phyloP scores from a whole-genome alignment of 2,888 invertebrate genomes.

The Stenodera caucasica region DNA sequence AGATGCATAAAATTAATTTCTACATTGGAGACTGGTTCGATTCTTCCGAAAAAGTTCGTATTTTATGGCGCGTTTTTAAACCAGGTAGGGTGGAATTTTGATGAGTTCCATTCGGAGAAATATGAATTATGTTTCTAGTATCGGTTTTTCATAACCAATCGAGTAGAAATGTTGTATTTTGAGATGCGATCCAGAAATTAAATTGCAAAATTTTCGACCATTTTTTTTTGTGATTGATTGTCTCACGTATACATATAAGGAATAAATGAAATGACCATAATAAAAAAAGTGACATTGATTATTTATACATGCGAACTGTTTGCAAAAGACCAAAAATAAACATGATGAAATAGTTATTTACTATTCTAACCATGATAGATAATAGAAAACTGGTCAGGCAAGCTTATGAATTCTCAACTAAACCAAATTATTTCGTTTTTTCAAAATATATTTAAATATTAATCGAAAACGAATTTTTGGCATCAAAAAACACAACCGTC shows the following conservation, averaged over 20 bases:
- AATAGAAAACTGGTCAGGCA: constrained; percentile 20
- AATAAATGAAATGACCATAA: constrained; percentile 33
- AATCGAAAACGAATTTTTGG: background rate
- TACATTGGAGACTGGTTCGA: constrained; percentile 1
- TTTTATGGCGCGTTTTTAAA: background rate
- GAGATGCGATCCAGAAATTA: too few relatives aligned
- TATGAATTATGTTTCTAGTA: background rate
- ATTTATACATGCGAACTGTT: constrained; percentile 38
- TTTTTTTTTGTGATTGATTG: background rate
- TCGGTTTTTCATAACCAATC: too few relatives aligned
- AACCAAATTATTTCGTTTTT: too few relatives aligned
- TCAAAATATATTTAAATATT: background rate
- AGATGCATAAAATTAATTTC: constrained; percentile 3
- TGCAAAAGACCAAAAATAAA: constrained; percentile 40
- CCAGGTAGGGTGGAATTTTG: constrained; percentile 1
- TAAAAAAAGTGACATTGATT: constrained; percentile 26
- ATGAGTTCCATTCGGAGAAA: background rate
- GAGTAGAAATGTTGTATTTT: too few relatives aligned
- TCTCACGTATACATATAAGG: constrained; percentile 32
- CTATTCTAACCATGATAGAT: constrained; percentile 33
- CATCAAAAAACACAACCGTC: background rate
- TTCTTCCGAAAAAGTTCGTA: background rate
- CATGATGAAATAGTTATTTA: constrained; percentile 41
- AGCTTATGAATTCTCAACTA: background rate
- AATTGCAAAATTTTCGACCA: background rate